Evolutionary conservation across 2,113 vertebrate species (phyloP).

Genomic region (Mobula hypostoma): DNA sequence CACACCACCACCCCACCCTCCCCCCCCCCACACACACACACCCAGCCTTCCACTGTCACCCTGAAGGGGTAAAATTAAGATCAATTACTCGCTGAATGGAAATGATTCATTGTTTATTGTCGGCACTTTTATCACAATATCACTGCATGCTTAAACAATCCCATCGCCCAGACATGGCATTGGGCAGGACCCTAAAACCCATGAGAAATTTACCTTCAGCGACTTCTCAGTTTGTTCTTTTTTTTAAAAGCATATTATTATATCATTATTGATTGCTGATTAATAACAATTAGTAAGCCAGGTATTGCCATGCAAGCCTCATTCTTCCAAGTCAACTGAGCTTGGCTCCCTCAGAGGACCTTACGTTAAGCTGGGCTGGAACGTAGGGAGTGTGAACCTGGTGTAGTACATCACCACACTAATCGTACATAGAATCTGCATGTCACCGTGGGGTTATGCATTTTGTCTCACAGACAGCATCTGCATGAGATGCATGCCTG

Average conservation of each 20-base stretch:
- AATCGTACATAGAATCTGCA: neutral
- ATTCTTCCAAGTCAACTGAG: neutral
- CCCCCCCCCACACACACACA: too few species aligned
- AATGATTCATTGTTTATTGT: neutral
- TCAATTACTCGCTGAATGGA: neutral
- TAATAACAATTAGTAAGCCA: conserved; percentile 32
- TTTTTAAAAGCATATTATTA: neutral
- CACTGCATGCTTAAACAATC: neutral
- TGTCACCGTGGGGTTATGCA: neutral
- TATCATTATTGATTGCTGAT: conserved; percentile 9
- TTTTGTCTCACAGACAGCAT: neutral
- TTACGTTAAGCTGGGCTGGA: neutral
- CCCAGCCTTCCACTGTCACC: neutral
- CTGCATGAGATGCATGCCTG: conserved; percentile 32
- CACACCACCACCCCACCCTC: too few species aligned
- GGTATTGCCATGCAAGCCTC: neutral
- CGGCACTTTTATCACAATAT: neutral
- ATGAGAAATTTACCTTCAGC: neutral
- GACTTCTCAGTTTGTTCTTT: neutral
- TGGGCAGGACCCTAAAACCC: neutral
- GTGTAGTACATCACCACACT: neutral
- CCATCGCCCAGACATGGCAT: neutral
- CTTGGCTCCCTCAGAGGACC: neutral
- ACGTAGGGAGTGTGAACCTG: neutral
- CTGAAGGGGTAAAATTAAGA: neutral